Evolutionary conservation across 2,888 invertebrate species (phyloP).

Genomic region (Cephus pulcher): DNA sequence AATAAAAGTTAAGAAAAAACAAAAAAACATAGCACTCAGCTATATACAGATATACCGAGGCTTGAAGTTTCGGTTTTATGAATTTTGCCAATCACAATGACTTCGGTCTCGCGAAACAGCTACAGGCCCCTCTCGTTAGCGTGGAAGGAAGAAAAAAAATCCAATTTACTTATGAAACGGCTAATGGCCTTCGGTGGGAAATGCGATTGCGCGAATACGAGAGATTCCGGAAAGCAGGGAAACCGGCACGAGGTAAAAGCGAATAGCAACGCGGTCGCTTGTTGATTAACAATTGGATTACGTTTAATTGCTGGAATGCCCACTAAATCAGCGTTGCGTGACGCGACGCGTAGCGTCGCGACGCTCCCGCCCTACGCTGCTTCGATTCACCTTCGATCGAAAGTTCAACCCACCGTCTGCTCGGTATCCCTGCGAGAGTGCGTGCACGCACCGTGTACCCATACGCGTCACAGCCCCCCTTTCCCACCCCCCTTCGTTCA

Average conservation of each 20-base stretch:
- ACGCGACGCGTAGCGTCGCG: conserved; percentile 2
- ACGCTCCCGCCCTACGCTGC: not conserved
- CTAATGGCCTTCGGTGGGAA: conserved; percentile 35
- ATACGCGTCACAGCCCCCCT: not conserved
- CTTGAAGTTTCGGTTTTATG: not conserved
- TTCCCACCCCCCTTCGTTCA: not conserved
- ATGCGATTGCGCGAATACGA: conserved; percentile 13
- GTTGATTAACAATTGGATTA: conserved; percentile 54
- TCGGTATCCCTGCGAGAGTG: not conserved
- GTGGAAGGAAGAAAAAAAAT: conserved; percentile 33
- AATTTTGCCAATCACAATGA: not conserved
- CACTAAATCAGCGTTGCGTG: conserved; percentile 28
- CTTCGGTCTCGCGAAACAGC: not conserved
- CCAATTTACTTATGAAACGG: conserved; percentile 44
- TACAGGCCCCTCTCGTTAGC: conserved; percentile 33
- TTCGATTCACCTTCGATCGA: not conserved
- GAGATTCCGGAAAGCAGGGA: not conserved
- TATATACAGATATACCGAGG: not conserved
- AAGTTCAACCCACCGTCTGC: not conserved
- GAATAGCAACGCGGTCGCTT: conserved; percentile 23
- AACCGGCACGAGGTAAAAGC: not conserved
- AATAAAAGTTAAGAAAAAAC: not conserved
- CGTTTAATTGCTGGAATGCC: conserved; percentile 39
- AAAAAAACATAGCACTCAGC: not conserved
- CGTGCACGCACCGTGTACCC: not conserved